Base-by-base conservation (phyloP, 2,888 invertebrate genomes). In the Esperia sulphurella region DNA sequence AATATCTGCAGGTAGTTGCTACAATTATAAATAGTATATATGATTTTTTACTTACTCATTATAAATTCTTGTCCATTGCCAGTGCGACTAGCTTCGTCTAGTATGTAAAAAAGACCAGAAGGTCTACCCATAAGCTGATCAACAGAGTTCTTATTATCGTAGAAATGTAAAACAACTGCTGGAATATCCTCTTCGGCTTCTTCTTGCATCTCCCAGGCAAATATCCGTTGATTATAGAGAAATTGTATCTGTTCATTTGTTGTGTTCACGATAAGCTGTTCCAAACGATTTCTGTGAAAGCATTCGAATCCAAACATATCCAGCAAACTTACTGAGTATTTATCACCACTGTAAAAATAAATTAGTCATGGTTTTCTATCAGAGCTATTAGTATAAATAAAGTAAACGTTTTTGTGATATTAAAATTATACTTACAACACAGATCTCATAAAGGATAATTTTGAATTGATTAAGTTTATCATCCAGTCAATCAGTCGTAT, bases 251-350 rank as follows among this genome's bases (percentile, higher is more conserved):
- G 97, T 75, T 98, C 98, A 72, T 98, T 98, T 50, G 96, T 91
- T 0, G 95, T 94, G 72, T 98, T 98, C 2, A 97, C 94, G 59
- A 97, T 93, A 8, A 98, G 88, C 75, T 98, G 97, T 62, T 97
- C 96, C 54, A 97, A 89, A 9, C 94, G 92, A 80, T 98, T 98
- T 63, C 93, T 91, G 60, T 93, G 93, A 75, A 95, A 96, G 72
- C 97, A 97, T 87, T 98, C 98, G 71, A 98, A 97, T 0, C 98
- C 98, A 70, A 95, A 97, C 82, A 97, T 93, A 73, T 98, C 98
- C 64, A 97, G 84, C 46, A 98, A 83, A 62, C 94, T 94, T 41
- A 98, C 93, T 41, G 94, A 93, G 69, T 94, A 94, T 68, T 93
- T 94, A 63, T 97, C 96, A 5, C 96, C 97, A 70, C 97, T 97